A percentile compares a stretch with the other conserved stretches of the same genome.
These are phyloP conservation scores for Drosophila aldrichi DNA, from an alignment of 2,888 invertebrate species.

Conservation along the genomic window DNA sequence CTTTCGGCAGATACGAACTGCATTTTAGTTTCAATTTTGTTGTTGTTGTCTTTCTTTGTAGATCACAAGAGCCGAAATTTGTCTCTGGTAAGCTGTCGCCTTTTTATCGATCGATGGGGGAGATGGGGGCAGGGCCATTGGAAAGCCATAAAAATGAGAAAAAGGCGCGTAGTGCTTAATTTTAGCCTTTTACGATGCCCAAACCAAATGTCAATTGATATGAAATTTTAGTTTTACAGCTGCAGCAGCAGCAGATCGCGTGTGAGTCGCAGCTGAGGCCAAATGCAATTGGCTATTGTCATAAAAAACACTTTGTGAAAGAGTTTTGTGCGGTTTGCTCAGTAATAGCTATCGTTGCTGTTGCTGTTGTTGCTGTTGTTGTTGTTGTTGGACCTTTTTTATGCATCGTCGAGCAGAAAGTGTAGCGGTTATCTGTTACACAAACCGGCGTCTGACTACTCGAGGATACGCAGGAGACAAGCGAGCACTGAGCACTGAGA, in stretches of 20 bases:
- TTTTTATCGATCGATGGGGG: constrained; percentile 32
- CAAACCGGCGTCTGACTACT: constrained; percentile 33
- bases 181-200: constrained; percentile 75
- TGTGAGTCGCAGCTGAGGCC: constrained; percentile 64
- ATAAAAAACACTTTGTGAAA: constrained; percentile 82
- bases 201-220: constrained; percentile 79
- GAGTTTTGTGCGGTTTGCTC: constrained; percentile 64
- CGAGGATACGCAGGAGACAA: constrained; percentile 45
- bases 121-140: constrained; percentile 36
- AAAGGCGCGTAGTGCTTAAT: constrained; percentile 56
- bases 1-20: constrained; percentile 9
- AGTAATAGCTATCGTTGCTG: constrained; percentile 36
- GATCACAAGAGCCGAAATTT: constrained; percentile 50
- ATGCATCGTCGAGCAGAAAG: constrained; percentile 82
- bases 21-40: neutral
- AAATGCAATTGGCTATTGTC: constrained; percentile 79
- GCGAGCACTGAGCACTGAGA: constrained; percentile 42
- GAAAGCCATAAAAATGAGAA: constrained; percentile 63
- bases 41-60: neutral
- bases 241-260: constrained; percentile 69
- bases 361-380: constrained; percentile 44
- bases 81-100: constrained; percentile 27
- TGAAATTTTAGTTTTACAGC: constrained; percentile 75
- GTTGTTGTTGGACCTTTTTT: constrained; percentile 76
- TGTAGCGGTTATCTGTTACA: constrained; percentile 78